These are phyloP conservation scores for Boleophthalmus pectinirostris DNA, from an alignment of 2,113 vertebrate genomes.

Conservation along the genomic window DNA sequence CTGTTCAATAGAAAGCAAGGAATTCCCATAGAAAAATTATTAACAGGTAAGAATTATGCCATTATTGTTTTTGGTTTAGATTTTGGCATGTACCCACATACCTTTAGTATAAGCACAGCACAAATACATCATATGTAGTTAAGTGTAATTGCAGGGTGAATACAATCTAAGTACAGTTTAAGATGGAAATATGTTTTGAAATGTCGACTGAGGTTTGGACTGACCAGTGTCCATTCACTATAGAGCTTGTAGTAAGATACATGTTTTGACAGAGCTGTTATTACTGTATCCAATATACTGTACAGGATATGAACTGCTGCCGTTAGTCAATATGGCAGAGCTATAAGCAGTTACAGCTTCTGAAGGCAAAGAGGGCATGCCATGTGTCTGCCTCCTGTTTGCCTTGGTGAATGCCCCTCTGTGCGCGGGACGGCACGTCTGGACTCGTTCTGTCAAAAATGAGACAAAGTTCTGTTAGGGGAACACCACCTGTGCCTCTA, in stretches of 20 bases:
- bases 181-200: background rate
- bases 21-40: background rate
- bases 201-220: no score
- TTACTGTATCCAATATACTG: background rate
- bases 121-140: background rate
- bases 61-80: background rate
- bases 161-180: background rate
- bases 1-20: background rate
- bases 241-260: background rate
- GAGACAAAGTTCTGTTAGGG: background rate
- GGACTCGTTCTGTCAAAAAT: background rate
- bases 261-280: background rate
- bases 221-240: background rate
- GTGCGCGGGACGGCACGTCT: background rate
- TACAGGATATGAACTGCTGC: background rate
- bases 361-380: background rate
- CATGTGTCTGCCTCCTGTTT: slow-evolving; percentile 8
- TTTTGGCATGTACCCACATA: background rate
- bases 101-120: background rate
- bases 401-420: slow-evolving; percentile 21
- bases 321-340: background rate
- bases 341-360: background rate
- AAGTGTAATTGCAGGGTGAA: background rate
- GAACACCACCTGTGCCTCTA: background rate
- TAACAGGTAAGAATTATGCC: background rate